These are phyloP conservation scores for Urocyon cinereoargenteus DNA, from an alignment of 2,797 vertebrate genomes.

Conservation along the genomic window DNA sequence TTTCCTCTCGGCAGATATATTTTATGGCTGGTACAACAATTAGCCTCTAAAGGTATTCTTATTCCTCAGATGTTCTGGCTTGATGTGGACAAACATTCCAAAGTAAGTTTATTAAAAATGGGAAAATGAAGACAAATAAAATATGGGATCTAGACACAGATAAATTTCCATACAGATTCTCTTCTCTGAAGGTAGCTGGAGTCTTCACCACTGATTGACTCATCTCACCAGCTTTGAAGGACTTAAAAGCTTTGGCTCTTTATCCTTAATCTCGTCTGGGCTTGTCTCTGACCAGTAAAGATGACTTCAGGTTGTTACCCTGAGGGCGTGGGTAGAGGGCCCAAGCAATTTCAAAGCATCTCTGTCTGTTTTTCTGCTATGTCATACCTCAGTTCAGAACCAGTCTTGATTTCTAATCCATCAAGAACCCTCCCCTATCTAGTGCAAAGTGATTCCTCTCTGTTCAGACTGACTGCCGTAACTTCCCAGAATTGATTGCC, in stretches of 20 bases:
- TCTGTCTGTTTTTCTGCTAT: neutral
- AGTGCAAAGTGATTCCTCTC: neutral
- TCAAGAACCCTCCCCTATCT: neutral
- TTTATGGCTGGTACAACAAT: neutral
- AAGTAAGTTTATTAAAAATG: constrained; percentile 32
- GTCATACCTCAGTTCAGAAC: neutral
- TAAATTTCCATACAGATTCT: neutral
- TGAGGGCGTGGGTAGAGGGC: neutral
- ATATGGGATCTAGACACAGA: neutral
- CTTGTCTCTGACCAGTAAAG: neutral
- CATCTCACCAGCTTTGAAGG: neutral
- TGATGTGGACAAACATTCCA: constrained; percentile 30
- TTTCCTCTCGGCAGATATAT: neutral
- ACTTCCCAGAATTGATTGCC: neutral
- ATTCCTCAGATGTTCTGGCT: constrained; percentile 22
- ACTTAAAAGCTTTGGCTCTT: neutral
- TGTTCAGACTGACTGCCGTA: neutral
- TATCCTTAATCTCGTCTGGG: neutral
- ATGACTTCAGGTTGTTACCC: neutral
- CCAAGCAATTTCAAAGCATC: too few species aligned
- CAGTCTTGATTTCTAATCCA: neutral
- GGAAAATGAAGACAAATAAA: constrained; percentile 59
- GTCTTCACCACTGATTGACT: neutral
- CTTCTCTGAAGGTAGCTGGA: neutral
- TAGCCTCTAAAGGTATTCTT: neutral